A percentile compares a stretch with the other conserved stretches of the same genome.
phyloP scores from a whole-genome alignment of 2,113 vertebrate species.

The Synodontis membranacea region DNA sequence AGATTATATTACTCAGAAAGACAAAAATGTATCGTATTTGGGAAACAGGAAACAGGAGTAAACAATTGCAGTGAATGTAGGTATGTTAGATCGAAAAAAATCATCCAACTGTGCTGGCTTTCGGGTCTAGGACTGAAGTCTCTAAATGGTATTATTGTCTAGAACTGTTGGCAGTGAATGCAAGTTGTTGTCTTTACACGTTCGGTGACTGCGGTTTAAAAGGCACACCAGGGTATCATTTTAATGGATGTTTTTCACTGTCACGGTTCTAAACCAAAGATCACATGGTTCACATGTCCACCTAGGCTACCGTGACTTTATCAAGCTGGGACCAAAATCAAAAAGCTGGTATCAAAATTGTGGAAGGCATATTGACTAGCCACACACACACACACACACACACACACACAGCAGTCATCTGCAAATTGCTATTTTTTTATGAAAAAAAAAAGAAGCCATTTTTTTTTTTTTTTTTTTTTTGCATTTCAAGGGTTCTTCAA shows the following conservation, averaged over 20 bases:
- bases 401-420: conserved; percentile 39
- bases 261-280: neutral
- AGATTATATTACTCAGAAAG: neutral
- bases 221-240: neutral
- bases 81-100: neutral
- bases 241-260: neutral
- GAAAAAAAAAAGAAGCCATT: too few species aligned
- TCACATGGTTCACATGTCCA: neutral
- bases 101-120: neutral
- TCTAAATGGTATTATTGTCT: neutral
- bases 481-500: neutral
- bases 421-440: too few species aligned
- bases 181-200: neutral
- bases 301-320: neutral
- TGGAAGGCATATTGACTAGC: conserved; percentile 13
- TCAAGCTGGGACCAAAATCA: neutral
- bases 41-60: neutral
- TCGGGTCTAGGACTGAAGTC: neutral
- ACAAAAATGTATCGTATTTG: neutral
- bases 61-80: neutral
- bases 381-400: conserved; percentile 30
- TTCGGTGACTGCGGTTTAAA: neutral
- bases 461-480: too few species aligned
- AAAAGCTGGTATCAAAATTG: too few species aligned
- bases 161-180: neutral